Evolutionary conservation across 2,113 vertebrate genomes (phyloP).

Genomic region (Oenanthe melanoleuca): DNA sequence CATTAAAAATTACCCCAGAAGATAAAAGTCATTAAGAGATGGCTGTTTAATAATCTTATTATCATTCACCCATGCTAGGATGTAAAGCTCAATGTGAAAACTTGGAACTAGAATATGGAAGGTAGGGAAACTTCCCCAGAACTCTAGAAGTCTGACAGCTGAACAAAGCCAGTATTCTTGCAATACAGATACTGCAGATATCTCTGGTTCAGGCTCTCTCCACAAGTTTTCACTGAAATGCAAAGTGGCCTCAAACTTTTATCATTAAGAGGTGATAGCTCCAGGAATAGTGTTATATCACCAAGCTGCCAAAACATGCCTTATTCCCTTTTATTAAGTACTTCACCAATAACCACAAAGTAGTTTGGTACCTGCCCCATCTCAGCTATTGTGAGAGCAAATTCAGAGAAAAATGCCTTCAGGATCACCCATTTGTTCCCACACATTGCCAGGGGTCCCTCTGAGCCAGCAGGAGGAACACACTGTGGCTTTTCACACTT

Average conservation of each 20-base stretch:
- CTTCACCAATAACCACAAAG: not conserved
- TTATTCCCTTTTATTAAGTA: not conserved
- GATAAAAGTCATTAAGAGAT: not conserved
- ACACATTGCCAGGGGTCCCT: fast-evolving
- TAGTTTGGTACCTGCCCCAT: not conserved
- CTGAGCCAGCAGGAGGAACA: not conserved
- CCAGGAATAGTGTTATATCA: not conserved
- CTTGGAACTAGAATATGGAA: not conserved
- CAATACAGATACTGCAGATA: not conserved
- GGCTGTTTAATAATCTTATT: not conserved
- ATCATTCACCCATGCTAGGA: not conserved
- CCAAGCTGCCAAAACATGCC: not conserved
- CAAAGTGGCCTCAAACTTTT: not conserved
- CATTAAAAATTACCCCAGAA: not conserved
- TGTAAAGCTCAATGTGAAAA: not conserved
- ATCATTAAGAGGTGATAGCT: not conserved
- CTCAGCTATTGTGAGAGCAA: not conserved
- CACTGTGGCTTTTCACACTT: not conserved
- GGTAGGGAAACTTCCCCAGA: not conserved
- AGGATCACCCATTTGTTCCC: not conserved
- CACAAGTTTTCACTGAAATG: not conserved
- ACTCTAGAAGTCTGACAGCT: not conserved
- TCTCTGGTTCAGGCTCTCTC: not conserved
- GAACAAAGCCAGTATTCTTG: not conserved
- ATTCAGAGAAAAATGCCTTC: not conserved